phyloP scores from a whole-genome alignment of 23 tunicate species.

The Ciona savignyi region DNA sequence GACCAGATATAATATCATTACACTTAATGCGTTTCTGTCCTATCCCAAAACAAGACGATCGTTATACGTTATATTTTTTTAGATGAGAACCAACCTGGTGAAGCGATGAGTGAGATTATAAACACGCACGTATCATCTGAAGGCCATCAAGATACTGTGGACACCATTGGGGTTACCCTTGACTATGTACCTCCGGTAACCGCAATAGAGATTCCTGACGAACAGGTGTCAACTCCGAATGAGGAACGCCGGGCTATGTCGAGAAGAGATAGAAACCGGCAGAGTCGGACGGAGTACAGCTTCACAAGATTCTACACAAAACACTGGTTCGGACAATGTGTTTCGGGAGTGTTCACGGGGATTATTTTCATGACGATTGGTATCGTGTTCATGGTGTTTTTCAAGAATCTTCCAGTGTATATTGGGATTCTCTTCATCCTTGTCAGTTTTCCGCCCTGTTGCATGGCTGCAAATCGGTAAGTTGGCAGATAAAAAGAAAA shows the following conservation, averaged over 20 bases:
- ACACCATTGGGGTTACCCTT: slow-evolving; percentile 28
- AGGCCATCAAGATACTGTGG: slow-evolving; percentile 9
- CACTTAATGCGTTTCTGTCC: too few species aligned
- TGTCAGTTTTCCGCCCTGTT: slow-evolving; percentile 47
- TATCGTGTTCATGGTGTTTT: slow-evolving; percentile 29
- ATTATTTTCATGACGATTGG: slow-evolving; percentile 55
- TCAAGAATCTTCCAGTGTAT: slow-evolving; percentile 33
- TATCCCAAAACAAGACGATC: too few species aligned
- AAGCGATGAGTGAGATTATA: too few species aligned
- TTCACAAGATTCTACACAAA: slow-evolving; percentile 36
- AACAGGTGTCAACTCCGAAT: background rate
- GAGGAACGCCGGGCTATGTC: background rate
- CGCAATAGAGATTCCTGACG: background rate
- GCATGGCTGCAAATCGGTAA: slow-evolving; percentile 16
- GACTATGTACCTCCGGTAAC: slow-evolving; percentile 24
- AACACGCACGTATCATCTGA: too few species aligned
- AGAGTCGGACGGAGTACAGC: background rate
- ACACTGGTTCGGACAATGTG: slow-evolving; percentile 69
- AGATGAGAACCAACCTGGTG: too few species aligned
- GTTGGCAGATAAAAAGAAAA: too few species aligned
- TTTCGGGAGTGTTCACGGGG: slow-evolving; percentile 54
- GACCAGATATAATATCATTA: too few species aligned
- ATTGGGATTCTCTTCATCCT: slow-evolving; percentile 63
- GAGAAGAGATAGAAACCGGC: background rate
- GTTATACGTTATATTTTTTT: too few species aligned